A percentile compares a stretch with the other conserved stretches of the same genome.
These are phyloP conservation scores for Castor canadensis DNA, from an alignment of 2,113 vertebrate species.

Conservation along the genomic window DNA sequence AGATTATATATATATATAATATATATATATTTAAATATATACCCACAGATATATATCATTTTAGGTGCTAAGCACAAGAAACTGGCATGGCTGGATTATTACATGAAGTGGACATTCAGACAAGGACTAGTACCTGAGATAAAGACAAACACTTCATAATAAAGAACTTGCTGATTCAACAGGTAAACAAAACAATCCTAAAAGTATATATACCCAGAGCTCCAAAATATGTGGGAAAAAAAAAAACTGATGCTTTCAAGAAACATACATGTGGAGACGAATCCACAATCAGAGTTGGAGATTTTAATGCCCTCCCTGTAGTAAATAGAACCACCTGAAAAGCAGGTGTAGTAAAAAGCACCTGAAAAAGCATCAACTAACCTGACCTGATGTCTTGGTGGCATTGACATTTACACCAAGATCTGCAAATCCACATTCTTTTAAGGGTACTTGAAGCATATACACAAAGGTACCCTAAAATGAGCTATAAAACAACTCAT, in stretches of 20 bases:
- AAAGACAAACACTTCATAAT: background rate
- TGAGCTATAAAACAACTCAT: background rate
- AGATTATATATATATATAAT: too few relatives aligned
- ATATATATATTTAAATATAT: conserved; percentile 30
- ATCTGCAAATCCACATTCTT: background rate
- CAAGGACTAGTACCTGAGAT: background rate
- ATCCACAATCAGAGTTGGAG: background rate
- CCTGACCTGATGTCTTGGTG: background rate
- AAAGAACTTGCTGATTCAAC: background rate
- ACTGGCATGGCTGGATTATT: background rate
- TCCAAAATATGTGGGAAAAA: background rate
- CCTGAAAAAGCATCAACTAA: conserved; percentile 26
- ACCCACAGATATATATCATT: background rate
- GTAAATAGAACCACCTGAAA: background rate
- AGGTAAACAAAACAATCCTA: background rate
- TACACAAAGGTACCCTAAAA: background rate
- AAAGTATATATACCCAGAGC: background rate
- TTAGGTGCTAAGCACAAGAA: background rate
- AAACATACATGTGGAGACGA: background rate
- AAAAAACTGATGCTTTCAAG: background rate
- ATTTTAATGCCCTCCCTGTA: background rate
- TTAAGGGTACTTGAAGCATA: background rate
- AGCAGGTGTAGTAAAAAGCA: background rate
- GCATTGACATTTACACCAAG: background rate
- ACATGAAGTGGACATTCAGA: background rate